These are phyloP conservation scores for Rhabditophanes sp. DNA, from an alignment of 2,888 invertebrate genomes.

Conservation along the genomic window DNA sequence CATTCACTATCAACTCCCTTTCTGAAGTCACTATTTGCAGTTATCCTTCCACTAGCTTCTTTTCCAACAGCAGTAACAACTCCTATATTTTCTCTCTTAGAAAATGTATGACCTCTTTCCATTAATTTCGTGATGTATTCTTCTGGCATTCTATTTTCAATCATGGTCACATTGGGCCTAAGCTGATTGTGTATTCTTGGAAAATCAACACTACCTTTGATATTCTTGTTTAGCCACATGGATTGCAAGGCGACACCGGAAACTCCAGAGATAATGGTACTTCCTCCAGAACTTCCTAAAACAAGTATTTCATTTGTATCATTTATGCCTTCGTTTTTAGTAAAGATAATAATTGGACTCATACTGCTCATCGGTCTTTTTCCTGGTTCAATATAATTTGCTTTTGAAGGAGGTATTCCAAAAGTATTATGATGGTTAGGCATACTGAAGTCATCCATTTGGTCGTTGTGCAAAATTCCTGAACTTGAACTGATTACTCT, in stretches of 20 bases:
- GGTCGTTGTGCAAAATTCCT: slow-evolving; percentile 76
- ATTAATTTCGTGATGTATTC: slow-evolving; percentile 17
- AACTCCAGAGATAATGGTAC: slow-evolving; percentile 37
- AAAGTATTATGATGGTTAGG: slow-evolving; percentile 48
- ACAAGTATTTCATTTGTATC: too few relatives aligned
- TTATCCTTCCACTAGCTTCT: slow-evolving; percentile 21
- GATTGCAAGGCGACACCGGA: slow-evolving; percentile 26
- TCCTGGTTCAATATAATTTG: slow-evolving; percentile 65
- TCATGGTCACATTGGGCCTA: slow-evolving; percentile 13
- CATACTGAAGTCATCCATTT: slow-evolving; percentile 77
- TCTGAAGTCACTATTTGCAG: slow-evolving; percentile 38
- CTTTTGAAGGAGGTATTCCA: slow-evolving; percentile 56
- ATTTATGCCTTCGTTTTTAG: too few relatives aligned
- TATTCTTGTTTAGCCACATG: slow-evolving; percentile 47
- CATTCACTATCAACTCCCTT: slow-evolving; percentile 39
- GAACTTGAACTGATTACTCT: slow-evolving; percentile 59
- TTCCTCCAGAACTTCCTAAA: too few relatives aligned
- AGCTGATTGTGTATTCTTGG: slow-evolving; percentile 67
- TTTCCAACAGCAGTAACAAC: slow-evolving; percentile 30
- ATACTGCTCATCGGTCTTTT: slow-evolving; percentile 77
- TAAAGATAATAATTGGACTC: slow-evolving; percentile 65
- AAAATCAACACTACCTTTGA: slow-evolving; percentile 65
- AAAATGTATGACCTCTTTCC: too few relatives aligned
- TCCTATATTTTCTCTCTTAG: too few relatives aligned
- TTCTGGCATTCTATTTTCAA: slow-evolving; percentile 10